These are phyloP conservation scores for Bothrops jararaca DNA, from an alignment of 2,113 vertebrate species.

Conservation along the genomic window DNA sequence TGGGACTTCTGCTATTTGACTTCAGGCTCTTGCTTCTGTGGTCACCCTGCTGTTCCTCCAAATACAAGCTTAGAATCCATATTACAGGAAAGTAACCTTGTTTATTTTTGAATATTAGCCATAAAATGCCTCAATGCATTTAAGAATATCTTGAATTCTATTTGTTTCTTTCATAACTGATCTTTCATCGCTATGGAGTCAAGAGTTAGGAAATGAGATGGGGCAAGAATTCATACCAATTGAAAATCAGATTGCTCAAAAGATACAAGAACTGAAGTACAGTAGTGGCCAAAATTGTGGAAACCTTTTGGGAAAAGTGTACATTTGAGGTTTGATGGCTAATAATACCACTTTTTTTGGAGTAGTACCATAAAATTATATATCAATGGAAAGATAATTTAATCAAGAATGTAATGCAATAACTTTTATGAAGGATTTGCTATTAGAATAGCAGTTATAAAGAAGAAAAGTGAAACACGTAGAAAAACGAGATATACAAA, in stretches of 20 bases:
- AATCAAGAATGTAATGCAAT: too few relatives aligned
- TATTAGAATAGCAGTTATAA: too few relatives aligned
- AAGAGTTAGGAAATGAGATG: neutral
- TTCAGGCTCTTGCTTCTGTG: neutral
- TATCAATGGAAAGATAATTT: too few relatives aligned
- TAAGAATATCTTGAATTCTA: neutral
- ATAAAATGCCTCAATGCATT: neutral
- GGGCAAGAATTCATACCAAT: neutral
- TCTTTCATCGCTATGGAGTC: neutral
- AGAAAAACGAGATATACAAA: too few relatives aligned
- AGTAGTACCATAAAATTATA: too few relatives aligned
- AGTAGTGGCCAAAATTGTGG: too few relatives aligned
- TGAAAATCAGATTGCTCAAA: neutral
- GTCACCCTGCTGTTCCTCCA: neutral
- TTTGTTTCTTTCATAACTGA: neutral
- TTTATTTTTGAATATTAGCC: neutral
- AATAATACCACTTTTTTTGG: too few relatives aligned
- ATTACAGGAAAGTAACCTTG: neutral
- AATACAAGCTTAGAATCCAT: neutral
- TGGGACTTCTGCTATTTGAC: neutral
- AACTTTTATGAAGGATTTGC: too few relatives aligned
- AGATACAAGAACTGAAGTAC: neutral
- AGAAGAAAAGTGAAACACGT: too few relatives aligned
- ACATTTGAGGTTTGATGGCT: too few relatives aligned
- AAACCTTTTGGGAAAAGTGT: too few relatives aligned